Base-by-base conservation (phyloP, 2,797 vertebrate genomes). In the Amphiprion clarkii region DNA sequence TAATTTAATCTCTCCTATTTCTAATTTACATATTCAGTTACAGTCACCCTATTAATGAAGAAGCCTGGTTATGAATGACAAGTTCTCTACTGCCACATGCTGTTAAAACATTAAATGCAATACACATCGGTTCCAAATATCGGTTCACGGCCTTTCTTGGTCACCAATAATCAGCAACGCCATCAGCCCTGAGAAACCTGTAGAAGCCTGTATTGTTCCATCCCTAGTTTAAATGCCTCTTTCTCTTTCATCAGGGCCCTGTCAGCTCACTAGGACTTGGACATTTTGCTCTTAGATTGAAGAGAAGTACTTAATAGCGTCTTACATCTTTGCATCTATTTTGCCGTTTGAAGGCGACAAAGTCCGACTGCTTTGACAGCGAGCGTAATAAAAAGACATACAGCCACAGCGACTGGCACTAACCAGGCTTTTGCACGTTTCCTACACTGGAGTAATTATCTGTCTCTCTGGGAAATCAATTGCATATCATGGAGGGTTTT, bases 391-490 rank as follows among this genome's bases (percentile, higher is more conserved):
- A 68, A 78, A 82, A 87, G 71, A 91, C 76, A 79, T 52, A 74
- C 77, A 70, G 76, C 82, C 74, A 65, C 72, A 57, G 78, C 1
- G 61, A 63, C 76, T 72, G 77, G 75, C 68, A 84, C 84, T 82
- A 87, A 87, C 87, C 87, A 85, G 77, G 74, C 69, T 36, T 1
- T 10, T 36, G 33, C 86, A 89, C 84, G 72, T 89, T 87, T 76
- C 81, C 83, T 74, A 2, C 57, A 39, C 78, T 67, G 67, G 85
- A 91, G 82, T 90, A 92, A 93, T 94, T 93, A 93, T 91, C 83
- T 87, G 82, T 86, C 89, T 90, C 74, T 69, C 82, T 53, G 81
- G 83, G 84, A 92, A 92, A 93, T 93, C 85, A 92, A 91, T 90
- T 85, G 80, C 51, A 85, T 78, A 86, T 88, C 82, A 85, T 71